Evolutionary conservation across 2,888 invertebrate species (phyloP), one percentile per base, ranked within the genome.

Genomic region (Philaethria dido): DNA sequence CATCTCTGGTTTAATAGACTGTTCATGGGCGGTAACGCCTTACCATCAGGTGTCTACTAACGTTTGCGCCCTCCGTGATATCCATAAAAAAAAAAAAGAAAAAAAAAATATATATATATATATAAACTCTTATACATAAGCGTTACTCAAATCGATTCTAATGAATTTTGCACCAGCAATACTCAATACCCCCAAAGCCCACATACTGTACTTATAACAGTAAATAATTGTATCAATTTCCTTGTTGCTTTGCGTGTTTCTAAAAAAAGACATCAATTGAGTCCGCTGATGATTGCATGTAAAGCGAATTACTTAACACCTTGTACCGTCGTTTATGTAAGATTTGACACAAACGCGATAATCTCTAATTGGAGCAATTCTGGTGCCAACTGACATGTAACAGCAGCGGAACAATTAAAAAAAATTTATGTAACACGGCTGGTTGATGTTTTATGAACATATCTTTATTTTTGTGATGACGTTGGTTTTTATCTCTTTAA

Each of bases 241-340:
- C 72, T 70, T 48, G 62, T 66, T 16, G 60, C 64, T 64, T 75
- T 60, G 71, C 76, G 70, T 76, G 76, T 62, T 66, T 64, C 54
- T 62, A 57, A 54, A 47, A 39, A 13, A 68, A 59, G 65, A 62
- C 69, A 62, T 62, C 68, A 73, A 74, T 72, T 73, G 71, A 70
- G 63, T 69, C 39, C 65, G 57, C 64, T 47, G 62, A 50, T 73
- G 73, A 76, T 74, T 72, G 73, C 61, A 69, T 64, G 73, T 71
- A 70, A 68, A 69, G 66, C 69, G 64, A 77, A 76, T 77, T 75
- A 72, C 72, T 75, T 75, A 73, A 72, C 73, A 72, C 50, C 45
- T 50, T 25, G 5, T 36, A 65, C 33, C 64, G 54, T 60, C 64
- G 71, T 68, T 73, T 68, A 69, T 72, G 69, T 71, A 71, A 76